A percentile compares a stretch with the other conserved stretches of the same genome.
phyloP scores from a whole-genome alignment of 2,888 invertebrate genomes.

The Brachyopa scutellaris region DNA sequence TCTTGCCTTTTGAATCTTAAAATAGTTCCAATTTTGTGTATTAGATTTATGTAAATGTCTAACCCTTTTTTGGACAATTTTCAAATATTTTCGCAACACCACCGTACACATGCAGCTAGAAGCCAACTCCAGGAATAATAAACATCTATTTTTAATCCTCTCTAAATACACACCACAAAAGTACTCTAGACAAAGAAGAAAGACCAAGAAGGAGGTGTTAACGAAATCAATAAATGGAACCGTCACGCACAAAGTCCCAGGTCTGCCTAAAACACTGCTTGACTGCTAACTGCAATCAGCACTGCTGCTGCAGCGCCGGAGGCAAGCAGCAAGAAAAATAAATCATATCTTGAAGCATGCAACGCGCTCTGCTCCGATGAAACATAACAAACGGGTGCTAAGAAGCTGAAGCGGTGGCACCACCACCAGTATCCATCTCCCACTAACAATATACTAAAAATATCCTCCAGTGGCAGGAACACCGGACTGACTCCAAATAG shows the following conservation, averaged over 20 bases:
- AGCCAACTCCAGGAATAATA: constrained; percentile 55
- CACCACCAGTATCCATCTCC: constrained; percentile 57
- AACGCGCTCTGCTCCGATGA: constrained; percentile 30
- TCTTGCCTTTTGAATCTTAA: no score
- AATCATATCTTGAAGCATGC: constrained; percentile 66
- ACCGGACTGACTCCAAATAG: constrained; percentile 30
- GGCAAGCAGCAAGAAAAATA: constrained; percentile 60
- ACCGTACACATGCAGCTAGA: no score
- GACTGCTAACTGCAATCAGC: constrained; percentile 47
- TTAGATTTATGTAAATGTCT: no score
- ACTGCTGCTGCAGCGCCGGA: constrained; percentile 40
- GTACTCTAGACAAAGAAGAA: neutral
- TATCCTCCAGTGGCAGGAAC: constrained; percentile 41
- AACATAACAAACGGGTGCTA: constrained; percentile 66
- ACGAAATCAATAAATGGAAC: constrained; percentile 73
- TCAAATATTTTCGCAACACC: no score
- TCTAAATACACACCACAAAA: neutral
- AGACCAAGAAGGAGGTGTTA: constrained; percentile 58
- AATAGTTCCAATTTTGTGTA: no score
- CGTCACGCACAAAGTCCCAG: constrained; percentile 69
- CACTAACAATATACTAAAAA: constrained; percentile 70
- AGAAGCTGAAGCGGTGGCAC: constrained; percentile 47
- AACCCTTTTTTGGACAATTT: no score
- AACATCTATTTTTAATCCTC: constrained; percentile 62
- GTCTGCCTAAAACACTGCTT: constrained; percentile 32